phyloP scores from a whole-genome alignment of 2,113 vertebrate species.

The Osmerus mordax region DNA sequence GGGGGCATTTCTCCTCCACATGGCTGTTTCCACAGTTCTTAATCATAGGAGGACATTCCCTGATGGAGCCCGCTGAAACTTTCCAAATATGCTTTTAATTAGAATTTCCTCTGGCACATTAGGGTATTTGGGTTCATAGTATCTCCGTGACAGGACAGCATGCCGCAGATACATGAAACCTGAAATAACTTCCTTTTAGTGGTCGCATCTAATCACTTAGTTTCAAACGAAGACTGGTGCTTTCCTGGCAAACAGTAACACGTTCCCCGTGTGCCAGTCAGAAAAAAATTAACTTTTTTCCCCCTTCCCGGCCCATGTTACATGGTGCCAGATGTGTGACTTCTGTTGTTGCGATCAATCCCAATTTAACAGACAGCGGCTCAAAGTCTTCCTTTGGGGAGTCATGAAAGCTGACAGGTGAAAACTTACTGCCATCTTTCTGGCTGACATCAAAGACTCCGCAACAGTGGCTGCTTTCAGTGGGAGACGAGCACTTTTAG shows the following conservation, averaged over 20 bases:
- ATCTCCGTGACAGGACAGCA: conserved; percentile 36
- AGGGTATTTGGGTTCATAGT: conserved; percentile 34
- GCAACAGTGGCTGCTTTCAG: conserved; percentile 36
- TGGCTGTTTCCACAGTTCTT: conserved; percentile 35
- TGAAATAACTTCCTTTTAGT: conserved; percentile 45
- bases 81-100: conserved; percentile 29
- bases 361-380: conserved; percentile 73
- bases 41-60: conserved; percentile 39
- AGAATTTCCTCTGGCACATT: conserved; percentile 3
- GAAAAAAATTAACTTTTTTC: conserved; percentile 34
- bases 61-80: conserved; percentile 20
- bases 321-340: conserved; percentile 48
- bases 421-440: conserved; percentile 68
- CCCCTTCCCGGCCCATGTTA: conserved; percentile 12
- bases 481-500: conserved; percentile 58
- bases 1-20: too few relatives aligned
- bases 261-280: conserved; percentile 52
- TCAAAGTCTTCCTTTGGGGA: conserved; percentile 73
- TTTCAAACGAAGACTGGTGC: conserved; percentile 45
- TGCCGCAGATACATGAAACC: conserved; percentile 34
- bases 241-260: conserved; percentile 41
- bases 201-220: conserved; percentile 60
- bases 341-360: conserved; percentile 73
- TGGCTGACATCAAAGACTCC: conserved; percentile 64
- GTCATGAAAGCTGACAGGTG: conserved; percentile 72